Conservation (phyloP, 1,140 invertebrate species). For the Leucophenga varia region DNA sequence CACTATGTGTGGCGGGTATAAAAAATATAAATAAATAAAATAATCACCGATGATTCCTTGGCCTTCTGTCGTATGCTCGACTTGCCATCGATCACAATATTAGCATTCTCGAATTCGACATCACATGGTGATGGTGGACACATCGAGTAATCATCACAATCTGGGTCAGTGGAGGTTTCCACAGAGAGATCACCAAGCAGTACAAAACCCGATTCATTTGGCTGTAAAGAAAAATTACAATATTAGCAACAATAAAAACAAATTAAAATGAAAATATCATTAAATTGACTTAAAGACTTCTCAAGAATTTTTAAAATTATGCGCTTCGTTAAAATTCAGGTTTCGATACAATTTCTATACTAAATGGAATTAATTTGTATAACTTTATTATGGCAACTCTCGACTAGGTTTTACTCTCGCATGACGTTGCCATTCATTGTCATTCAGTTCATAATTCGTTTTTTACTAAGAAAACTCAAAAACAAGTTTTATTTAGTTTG, state of each 20-base stretch:
- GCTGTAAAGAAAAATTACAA: constrained; percentile 54
- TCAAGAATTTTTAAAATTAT: constrained; percentile 1
- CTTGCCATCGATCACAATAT: constrained; percentile 84
- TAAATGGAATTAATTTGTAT: no score
- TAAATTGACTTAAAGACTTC: not conserved
- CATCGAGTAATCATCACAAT: constrained; percentile 61
- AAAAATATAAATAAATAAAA: not conserved
- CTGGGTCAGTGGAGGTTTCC: constrained; percentile 66
- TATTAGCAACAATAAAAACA: constrained; percentile 6
- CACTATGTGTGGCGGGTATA: not conserved
- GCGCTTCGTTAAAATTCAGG: not conserved
- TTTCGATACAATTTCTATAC: no score
- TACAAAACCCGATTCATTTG: constrained; percentile 69
- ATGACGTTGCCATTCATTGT: no score
- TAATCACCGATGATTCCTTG: constrained; percentile 56
- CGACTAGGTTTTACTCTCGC: no score
- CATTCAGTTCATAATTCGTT: no score
- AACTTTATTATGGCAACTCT: no score
- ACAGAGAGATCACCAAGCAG: constrained; percentile 60
- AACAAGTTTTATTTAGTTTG: no score
- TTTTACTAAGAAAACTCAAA: no score
- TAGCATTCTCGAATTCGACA: constrained; percentile 83
- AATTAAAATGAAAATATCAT: no score
- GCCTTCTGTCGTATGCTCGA: constrained; percentile 71
- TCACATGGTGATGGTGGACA: constrained; percentile 77